Evolutionary conservation across 2,797 vertebrate species (phyloP).

Genomic region (Coregonus sp.): DNA sequence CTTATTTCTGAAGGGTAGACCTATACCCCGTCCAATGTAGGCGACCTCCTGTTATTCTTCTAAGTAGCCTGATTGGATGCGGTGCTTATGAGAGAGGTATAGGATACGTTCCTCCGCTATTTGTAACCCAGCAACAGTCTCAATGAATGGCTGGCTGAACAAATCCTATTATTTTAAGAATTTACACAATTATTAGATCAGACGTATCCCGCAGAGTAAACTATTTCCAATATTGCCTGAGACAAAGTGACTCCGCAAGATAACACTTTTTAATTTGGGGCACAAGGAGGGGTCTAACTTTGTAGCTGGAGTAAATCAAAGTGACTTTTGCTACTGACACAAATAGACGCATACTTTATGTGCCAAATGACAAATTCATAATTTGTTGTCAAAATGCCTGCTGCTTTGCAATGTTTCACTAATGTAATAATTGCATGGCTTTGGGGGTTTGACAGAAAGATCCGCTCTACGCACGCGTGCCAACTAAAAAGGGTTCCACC

Average conservation of each 20-base stretch:
- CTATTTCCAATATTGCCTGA: constrained; percentile 2
- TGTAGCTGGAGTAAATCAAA: background rate
- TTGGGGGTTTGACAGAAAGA: constrained; percentile 28
- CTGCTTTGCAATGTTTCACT: background rate
- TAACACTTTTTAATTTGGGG: constrained; percentile 6
- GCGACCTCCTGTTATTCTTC: constrained; percentile 3
- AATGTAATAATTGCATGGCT: background rate
- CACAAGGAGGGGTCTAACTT: background rate
- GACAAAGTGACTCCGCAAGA: constrained; percentile 13
- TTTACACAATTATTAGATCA: constrained; percentile 50
- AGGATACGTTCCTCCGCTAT: constrained; percentile 65
- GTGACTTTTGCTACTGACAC: background rate
- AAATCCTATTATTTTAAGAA: constrained; percentile 61
- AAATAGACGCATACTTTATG: background rate
- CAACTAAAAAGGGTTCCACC: constrained; percentile 48
- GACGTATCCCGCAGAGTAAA: constrained; percentile 36
- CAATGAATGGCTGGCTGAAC: constrained; percentile 67
- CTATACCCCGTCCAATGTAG: background rate
- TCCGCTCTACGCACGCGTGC: constrained; percentile 69
- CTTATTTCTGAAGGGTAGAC: background rate
- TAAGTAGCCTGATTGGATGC: constrained; percentile 53
- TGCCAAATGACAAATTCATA: background rate
- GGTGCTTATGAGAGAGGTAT: constrained; percentile 29
- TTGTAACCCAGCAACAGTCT: constrained; percentile 77
- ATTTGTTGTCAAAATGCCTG: background rate